phyloP scores from a whole-genome alignment of 1,140 invertebrate genomes.

The Onthophagus taurus region DNA sequence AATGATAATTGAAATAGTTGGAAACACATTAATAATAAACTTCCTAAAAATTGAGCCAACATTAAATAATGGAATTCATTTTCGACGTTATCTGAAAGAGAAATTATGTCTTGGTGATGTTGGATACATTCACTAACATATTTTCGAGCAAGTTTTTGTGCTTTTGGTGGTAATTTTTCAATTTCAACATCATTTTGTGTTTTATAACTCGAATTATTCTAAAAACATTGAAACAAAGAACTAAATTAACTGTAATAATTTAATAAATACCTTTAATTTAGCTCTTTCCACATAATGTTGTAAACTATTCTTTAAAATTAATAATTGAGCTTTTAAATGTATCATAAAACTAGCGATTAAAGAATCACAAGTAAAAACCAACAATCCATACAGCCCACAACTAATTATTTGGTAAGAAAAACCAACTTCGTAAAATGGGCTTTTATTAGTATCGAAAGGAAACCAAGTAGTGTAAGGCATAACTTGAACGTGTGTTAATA shows the following conservation, averaged over 20 bases:
- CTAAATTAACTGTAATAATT: too few relatives aligned
- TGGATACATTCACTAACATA: conserved; percentile 7
- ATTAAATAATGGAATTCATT: conserved; percentile 1
- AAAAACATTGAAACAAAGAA: too few relatives aligned
- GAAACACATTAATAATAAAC: conserved; percentile 8
- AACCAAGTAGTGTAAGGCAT: conserved; percentile 16
- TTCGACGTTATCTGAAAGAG: conserved; percentile 3
- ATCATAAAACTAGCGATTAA: conserved; percentile 16
- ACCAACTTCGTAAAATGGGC: conserved; percentile 15
- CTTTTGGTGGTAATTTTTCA: conserved; percentile 3
- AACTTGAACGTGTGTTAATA: conserved; percentile 4
- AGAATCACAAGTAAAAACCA: conserved; percentile 14
- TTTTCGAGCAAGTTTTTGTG: background rate
- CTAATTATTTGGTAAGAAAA: conserved; percentile 15
- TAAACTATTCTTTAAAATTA: conserved; percentile 15
- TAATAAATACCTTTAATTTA: conserved; percentile 3
- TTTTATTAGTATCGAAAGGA: conserved; percentile 15
- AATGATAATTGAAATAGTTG: conserved; percentile 5
- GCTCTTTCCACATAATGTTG: conserved; percentile 1
- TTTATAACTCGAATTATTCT: background rate
- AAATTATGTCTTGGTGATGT: conserved; percentile 8
- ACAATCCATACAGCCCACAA: conserved; percentile 12
- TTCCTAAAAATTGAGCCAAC: conserved; percentile 3
- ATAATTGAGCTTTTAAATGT: conserved; percentile 17
- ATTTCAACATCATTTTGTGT: background rate